Evolutionary conservation across 2,888 invertebrate species (phyloP).

Genomic region (Phortica okadai): DNA sequence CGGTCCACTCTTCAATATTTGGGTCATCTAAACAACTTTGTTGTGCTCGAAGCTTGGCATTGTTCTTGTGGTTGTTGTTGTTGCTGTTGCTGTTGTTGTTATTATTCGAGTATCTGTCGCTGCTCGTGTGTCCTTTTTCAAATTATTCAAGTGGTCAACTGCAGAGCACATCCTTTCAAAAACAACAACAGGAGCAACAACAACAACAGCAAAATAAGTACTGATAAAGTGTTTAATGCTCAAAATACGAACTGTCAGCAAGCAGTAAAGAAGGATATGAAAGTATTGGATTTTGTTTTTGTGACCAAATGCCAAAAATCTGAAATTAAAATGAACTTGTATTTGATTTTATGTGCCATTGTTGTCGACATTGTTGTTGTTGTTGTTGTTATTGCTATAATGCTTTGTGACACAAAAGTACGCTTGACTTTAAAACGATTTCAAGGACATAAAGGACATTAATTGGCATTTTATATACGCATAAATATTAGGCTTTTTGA

Average conservation of each 20-base stretch:
- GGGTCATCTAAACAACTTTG: constrained; percentile 20
- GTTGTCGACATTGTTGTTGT: background rate
- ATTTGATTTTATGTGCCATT: background rate
- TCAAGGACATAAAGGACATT: constrained; percentile 3
- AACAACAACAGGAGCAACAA: constrained; percentile 14
- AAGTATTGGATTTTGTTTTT: constrained; percentile 4
- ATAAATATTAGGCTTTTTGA: no score
- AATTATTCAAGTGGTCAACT: constrained; percentile 29
- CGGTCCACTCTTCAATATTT: constrained; percentile 30
- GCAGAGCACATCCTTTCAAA: constrained; percentile 27
- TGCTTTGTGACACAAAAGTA: no score
- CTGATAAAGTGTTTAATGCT: constrained; percentile 24
- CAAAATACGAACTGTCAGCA: constrained; percentile 7
- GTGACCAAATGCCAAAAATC: background rate
- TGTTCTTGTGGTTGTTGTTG: background rate
- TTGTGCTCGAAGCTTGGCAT: background rate
- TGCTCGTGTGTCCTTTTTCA: constrained; percentile 26
- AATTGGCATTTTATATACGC: background rate
- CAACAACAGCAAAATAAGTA: constrained; percentile 11
- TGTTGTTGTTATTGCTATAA: background rate
- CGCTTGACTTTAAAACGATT: constrained; percentile 14
- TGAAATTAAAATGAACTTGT: constrained; percentile 15
- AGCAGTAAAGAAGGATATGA: constrained; percentile 2
- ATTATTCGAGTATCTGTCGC: background rate
- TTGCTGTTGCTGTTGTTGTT: background rate